Conservation (phyloP, 2,797 vertebrate genomes). For the Chelidonichthys spinosus region DNA sequence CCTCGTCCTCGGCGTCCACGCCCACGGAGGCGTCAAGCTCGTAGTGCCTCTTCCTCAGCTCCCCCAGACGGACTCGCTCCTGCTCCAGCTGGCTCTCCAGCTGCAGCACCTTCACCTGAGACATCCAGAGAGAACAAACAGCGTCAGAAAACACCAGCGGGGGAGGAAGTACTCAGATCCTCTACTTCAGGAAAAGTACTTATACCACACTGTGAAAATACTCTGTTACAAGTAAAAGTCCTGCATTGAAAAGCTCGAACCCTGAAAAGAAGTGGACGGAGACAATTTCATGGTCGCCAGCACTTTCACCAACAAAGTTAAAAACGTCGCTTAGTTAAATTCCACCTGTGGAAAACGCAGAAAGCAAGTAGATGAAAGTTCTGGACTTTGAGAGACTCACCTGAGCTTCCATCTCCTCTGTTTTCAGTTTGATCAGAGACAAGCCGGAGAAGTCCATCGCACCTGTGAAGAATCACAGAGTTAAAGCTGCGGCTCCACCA, state of each 20-base stretch:
- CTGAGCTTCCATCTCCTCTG: constrained; percentile 97
- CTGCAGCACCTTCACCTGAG: constrained; percentile 94
- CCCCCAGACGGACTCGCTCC: constrained; percentile 92
- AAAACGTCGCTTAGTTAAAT: too few species aligned
- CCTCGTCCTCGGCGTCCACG: not conserved
- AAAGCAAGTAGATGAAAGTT: too few species aligned
- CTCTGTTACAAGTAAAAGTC: not conserved
- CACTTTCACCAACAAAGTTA: too few species aligned
- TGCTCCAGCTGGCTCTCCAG: constrained; percentile 92
- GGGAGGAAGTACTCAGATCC: not conserved
- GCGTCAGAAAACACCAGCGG: not conserved
- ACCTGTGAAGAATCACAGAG: constrained; percentile 76
- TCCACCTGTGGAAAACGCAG: too few species aligned
- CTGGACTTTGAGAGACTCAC: constrained; percentile 67
- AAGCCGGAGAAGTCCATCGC: constrained; percentile 94
- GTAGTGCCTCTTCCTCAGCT: constrained; percentile 95
- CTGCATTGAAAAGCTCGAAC: too few species aligned
- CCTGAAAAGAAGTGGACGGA: too few species aligned
- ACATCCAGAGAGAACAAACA: not conserved
- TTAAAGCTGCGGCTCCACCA: too few species aligned
- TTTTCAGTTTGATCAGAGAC: constrained; percentile 96
- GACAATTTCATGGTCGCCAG: too few species aligned
- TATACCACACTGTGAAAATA: not conserved
- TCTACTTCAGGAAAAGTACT: not conserved
- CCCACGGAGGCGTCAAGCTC: constrained; percentile 79